Base-by-base conservation (phyloP, 2,888 invertebrate genomes). In the Clunio marinus region DNA sequence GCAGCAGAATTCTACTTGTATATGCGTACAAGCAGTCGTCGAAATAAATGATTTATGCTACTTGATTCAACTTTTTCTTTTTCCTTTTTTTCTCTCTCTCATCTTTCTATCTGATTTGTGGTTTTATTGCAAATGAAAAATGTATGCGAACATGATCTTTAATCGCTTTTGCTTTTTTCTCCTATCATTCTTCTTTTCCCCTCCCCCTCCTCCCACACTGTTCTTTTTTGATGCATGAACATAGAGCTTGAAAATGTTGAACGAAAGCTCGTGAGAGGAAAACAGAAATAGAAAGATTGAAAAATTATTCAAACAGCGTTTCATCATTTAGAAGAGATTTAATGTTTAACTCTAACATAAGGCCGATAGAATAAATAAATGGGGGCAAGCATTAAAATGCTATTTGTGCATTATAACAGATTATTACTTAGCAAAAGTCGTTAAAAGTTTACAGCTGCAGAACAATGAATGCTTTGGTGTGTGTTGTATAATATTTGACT, bases 401-500 rank as follows among this genome's bases (percentile, higher is more conserved):
- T 57, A 57, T 57, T 57, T 57, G 57, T 57, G 57, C 57, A 57
- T 57, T 57, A 57, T 57, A 57, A 27, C 25, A 57, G 57, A 57
- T 57, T 57, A 57, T 57, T 57, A 57, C 25, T 3, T 8, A 57
- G 27, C 24, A 57, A 57, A 25, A 20, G 13, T 57, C 57, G 15
- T 57, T 57, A 57, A 57, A 57, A 57, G 57, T 57, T 57, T 57
- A 57, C 57, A 57, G 27, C 57, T 8, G 17, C 13, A 8, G 35
- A 32, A 13, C 35, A 32, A 32, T 32, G 35, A 32, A 5, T 32
- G 35, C 35, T 32, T 32, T 32, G 35, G 35, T 32, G 13, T 32
- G 35, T 32, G 13, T n/a, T n/a, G n/a, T n/a, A n/a, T n/a, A n/a
- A n/a, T n/a, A n/a, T n/a, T n/a, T n/a, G n/a, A n/a, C n/a, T n/a